Evolutionary conservation across 2,113 vertebrate species (phyloP), one percentile per base, ranked within the genome.

Genomic region (Illadopsis cleaveri): DNA sequence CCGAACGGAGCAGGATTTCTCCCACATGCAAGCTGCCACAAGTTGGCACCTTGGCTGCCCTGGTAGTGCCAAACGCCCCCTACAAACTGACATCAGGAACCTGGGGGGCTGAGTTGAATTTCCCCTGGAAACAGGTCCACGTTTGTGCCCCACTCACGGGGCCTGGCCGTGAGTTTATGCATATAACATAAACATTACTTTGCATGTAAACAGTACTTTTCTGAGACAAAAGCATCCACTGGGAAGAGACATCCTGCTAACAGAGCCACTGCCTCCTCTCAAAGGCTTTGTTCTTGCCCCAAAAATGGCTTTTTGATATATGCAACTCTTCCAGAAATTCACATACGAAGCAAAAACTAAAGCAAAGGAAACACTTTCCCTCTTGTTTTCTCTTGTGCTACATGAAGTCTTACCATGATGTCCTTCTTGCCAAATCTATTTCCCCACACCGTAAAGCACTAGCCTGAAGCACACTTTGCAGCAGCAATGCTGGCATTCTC

Each of bases 391-490:
- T 44, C 40, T 85, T 45, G 71, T 76, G 35, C 50, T 88, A 40
- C 17, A 7, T 12, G 44, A 82, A 94, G 64, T 25, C 44, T 87
- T 66, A 70, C 54, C 65, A 69, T 61, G 70, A 72, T 28, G 58
- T 44, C 14, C 23, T 80, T 54, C 79, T 82, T 53, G 17, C 86
- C 30, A 40, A 94, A 96, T 53, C 82, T 38, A 58, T 72, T 96
- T 94, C 76, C 89, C 30, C 48, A 65, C 25, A 21, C 42, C 15
- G 9, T 42, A 65, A 88, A 97, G 64, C 37, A 53, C 28, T 60
- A 83, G 79, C 72, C 88, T 76, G 60, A 58, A 91, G 90, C 84
- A 87, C 50, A n/a, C 42, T 89, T 70, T 73, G 50, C 75, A 96
- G 87, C 69, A 95, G 78, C 27, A 27, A 85, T n/a, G 64, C 72